A percentile compares a stretch with the other conserved stretches of the same genome.
These are phyloP conservation scores for Drosophila insularis DNA, from an alignment of 1,140 invertebrate genomes.

Conservation along the genomic window DNA sequence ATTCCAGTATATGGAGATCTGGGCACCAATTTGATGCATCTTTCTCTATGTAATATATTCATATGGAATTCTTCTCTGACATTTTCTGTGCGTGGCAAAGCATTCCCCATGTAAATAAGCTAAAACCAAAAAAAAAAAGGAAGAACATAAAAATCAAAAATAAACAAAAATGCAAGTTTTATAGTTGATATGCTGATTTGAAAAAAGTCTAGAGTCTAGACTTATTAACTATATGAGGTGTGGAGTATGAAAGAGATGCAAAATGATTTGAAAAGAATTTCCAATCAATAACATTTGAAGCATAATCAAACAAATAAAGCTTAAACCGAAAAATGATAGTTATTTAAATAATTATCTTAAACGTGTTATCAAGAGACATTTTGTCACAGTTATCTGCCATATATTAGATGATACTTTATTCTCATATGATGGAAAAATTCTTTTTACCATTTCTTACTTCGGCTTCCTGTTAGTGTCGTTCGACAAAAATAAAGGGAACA, in stretches of 20 bases:
- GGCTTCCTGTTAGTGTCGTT: slow-evolving; percentile 24
- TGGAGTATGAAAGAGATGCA: neutral
- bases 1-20: slow-evolving; percentile 38
- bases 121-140: slow-evolving; percentile 42
- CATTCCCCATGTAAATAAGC: slow-evolving; percentile 39
- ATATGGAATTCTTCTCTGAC: neutral
- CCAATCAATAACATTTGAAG: no score
- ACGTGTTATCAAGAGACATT: no score
- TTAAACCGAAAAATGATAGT: no score
- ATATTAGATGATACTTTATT: no score
- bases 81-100: slow-evolving; percentile 23
- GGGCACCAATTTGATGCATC: slow-evolving; percentile 25
- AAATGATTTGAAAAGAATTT: neutral
- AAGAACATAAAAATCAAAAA: neutral
- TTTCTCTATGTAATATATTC: neutral
- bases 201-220: neutral
- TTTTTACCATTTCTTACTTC: no score
- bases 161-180: neutral
- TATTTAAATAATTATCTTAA: no score
- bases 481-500: neutral
- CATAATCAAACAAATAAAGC: no score
- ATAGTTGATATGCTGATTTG: neutral
- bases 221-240: neutral
- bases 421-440: no score
- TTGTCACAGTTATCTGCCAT: no score